Percentiles rank a stretch among this genome's conserved stretches.
Evolutionary conservation across 2,888 invertebrate genomes (phyloP).

Genomic region (Leptopilina drosophilae): DNA sequence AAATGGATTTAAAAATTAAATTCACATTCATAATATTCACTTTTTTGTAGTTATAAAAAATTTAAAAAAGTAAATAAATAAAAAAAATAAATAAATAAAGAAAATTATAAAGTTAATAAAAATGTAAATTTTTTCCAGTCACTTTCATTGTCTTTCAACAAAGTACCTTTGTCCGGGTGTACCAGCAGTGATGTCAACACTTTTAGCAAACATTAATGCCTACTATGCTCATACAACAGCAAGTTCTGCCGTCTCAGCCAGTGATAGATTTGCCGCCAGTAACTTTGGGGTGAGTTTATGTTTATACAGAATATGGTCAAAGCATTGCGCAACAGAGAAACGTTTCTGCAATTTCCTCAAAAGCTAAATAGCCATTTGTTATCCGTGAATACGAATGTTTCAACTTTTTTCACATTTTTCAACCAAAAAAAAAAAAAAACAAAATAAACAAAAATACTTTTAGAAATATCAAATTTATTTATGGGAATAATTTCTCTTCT

Average conservation of each 20-base stretch:
- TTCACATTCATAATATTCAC: no score
- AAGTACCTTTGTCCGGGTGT: constrained; percentile 99
- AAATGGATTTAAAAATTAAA: no score
- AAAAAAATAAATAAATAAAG: no score
- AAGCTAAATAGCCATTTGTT: constrained; percentile 62
- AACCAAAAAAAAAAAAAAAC: constrained; percentile 20
- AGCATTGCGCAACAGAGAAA: constrained; percentile 57
- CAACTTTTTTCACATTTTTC: constrained; percentile 53
- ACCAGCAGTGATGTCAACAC: constrained; percentile 98
- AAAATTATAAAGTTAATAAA: background rate
- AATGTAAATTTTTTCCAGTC: constrained; percentile 80
- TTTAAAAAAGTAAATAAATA: no score
- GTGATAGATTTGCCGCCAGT: constrained; percentile 99
- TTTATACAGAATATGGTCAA: constrained; percentile 41
- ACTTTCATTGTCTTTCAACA: constrained; percentile 99
- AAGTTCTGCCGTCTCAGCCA: constrained; percentile 98
- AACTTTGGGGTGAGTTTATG: constrained; percentile 94
- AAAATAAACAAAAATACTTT: no score
- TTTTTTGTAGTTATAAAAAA: no score
- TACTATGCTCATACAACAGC: constrained; percentile 99
- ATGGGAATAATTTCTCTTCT: no score
- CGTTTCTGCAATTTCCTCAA: constrained; percentile 64
- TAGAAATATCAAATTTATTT: constrained; percentile 2
- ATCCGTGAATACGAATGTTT: constrained; percentile 57
- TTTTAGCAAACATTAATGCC: constrained; percentile 99